A percentile compares a stretch with the other conserved stretches of the same genome.
These are phyloP conservation scores for Agrotis clavis DNA, from an alignment of 2,888 invertebrate species.

Conservation along the genomic window DNA sequence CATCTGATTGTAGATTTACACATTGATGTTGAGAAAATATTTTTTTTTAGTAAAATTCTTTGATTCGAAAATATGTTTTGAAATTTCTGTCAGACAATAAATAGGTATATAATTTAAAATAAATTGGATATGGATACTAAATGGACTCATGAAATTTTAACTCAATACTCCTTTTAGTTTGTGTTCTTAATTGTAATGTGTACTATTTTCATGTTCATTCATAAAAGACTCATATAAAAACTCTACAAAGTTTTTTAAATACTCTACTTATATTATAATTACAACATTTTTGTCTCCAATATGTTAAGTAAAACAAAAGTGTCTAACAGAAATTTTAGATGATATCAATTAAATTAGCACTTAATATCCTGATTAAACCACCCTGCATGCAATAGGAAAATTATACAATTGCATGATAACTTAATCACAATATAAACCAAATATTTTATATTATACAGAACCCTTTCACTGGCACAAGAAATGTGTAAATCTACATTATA, in stretches of 20 bases:
- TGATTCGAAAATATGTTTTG: conserved; percentile 36
- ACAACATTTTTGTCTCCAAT: no score
- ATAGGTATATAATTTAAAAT: no score
- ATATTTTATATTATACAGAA: conserved; percentile 24
- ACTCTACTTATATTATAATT: no score
- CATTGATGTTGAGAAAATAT: conserved; percentile 70
- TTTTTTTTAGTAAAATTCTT: neutral
- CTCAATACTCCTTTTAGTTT: neutral
- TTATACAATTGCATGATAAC: conserved; percentile 57
- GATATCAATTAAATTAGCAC: conserved; percentile 49
- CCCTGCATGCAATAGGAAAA: conserved; percentile 63
- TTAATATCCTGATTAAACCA: conserved; percentile 31
- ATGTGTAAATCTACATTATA: conserved; percentile 88
- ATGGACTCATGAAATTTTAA: neutral
- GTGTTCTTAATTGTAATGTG: neutral
- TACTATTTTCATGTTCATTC: neutral
- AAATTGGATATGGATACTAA: neutral
- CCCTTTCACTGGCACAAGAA: conserved; percentile 59
- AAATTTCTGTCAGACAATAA: conserved; percentile 65
- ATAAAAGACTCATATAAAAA: neutral
- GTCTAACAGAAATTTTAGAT: conserved; percentile 64
- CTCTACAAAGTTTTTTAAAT: neutral
- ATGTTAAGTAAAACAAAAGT: conserved; percentile 19
- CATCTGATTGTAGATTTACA: conserved; percentile 88
- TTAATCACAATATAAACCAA: conserved; percentile 41